These are phyloP conservation scores for Heliothis peltigera DNA, from an alignment of 2,888 invertebrate genomes.

Conservation along the genomic window DNA sequence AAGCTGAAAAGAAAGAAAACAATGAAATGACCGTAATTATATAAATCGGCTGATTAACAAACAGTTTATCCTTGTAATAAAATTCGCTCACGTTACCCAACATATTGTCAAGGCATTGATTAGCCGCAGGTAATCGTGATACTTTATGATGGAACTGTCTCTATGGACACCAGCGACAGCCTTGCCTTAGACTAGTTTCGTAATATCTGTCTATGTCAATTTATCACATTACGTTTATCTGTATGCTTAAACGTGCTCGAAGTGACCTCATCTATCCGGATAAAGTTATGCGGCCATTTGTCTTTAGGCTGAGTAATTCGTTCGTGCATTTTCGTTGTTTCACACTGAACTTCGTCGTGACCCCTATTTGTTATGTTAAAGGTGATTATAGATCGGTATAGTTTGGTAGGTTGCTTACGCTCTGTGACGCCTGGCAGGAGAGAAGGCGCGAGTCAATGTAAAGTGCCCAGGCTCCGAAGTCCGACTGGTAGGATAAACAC, in stretches of 20 bases:
- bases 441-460: slow-evolving; percentile 90
- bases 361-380: not conserved
- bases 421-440: slow-evolving; percentile 77
- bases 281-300: slow-evolving; percentile 59
- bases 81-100: slow-evolving; percentile 54
- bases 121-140: slow-evolving; percentile 69
- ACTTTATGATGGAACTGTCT: slow-evolving; percentile 63
- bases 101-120: slow-evolving; percentile 64
- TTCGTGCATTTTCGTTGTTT: slow-evolving; percentile 15
- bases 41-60: slow-evolving; percentile 22
- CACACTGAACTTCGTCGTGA: slow-evolving; percentile 14
- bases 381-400: not conserved
- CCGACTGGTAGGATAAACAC: slow-evolving; percentile 92
- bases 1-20: slow-evolving; percentile 84
- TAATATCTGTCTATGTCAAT: slow-evolving; percentile 71
- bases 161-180: slow-evolving; percentile 62
- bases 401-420: slow-evolving; percentile 70
- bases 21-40: slow-evolving; percentile 4
- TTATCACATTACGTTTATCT: slow-evolving; percentile 70
- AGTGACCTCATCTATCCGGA: slow-evolving; percentile 64
- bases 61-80: slow-evolving; percentile 36
- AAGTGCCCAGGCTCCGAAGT: slow-evolving; percentile 90
- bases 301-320: slow-evolving; percentile 47
- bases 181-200: slow-evolving; percentile 74
- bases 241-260: slow-evolving; percentile 65